Evolutionary conservation across 1,140 invertebrate species (phyloP), one percentile per base, ranked within the genome.

Genomic region (Ips nitidus): DNA sequence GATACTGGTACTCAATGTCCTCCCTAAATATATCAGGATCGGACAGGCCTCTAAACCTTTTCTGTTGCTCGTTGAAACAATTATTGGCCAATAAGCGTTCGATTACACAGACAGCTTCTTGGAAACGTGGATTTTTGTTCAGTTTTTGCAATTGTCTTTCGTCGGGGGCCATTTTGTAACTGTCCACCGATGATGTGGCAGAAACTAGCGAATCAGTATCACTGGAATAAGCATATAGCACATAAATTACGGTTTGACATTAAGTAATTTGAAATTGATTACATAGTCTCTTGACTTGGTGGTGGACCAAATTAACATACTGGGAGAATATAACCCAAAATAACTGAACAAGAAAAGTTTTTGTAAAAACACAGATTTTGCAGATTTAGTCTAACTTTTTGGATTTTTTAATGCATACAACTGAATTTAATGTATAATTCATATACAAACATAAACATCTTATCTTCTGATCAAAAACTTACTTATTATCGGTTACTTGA

Each of bases 41-140:
- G 0, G 82, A 77, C 50, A 91, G 80, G 2, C 89, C 90, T 36
- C 87, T 83, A 77, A 89, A 91, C 37, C 83, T 81, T 71, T 90
- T 88, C 75, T 91, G 90, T 41, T 86, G 79, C 2, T 80, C 75
- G 6, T 85, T 84, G 70, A 83, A 91, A 37, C 85, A 81, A 73
- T 89, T 88, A 66, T 87, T 87, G 0, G 90, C 86, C 22, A 92
- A 79, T 50, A 91, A 86, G 39, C 90, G 82, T 75, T 91, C 86
- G 55, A 88, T 87, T 8, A 90, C 76, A 65, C 86, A 83, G 0
- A 84, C 80, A 0, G 89, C 86, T 71, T 90, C 82, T 41, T 80
- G 76, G 75, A 90, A 91, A 43, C 80, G 78, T 4, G 80, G 74
- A 45, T 83, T 82, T 1, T 79, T 74, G 40, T 76, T 77, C 8